Evolutionary conservation across 1,140 invertebrate genomes (phyloP), one percentile per base, ranked within the genome.

Genomic region (Monochamus saltuarius): DNA sequence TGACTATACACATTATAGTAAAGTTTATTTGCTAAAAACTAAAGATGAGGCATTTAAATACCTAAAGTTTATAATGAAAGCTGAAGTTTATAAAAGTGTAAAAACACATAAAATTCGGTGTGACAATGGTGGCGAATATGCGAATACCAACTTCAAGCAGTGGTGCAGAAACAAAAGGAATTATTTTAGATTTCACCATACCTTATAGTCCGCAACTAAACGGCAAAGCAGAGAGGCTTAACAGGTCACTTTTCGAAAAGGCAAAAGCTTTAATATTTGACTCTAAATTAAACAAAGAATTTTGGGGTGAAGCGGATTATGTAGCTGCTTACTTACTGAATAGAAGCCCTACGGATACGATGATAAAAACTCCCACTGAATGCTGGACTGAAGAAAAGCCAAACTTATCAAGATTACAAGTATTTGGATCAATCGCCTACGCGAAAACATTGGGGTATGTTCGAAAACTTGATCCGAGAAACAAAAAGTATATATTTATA

Each of bases 151-250:
- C 16, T 59, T 73, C 2, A 61, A 61, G 57, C 29, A 58, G 8
- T 71, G 60, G 37, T 65, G 46, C 36, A 45, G 59, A 66, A 17
- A 57, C 37, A 57, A 53, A n/a, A 43, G 70, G 68, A 42, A 69
- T 68, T 11, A 29, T 37, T 11, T 8, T 42, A 14, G 52, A 61
- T 42, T 50, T 59, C 38, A 69, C 66, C 10, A 51, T 67, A 8
- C 62, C 66, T 10, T 71, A 77, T 56, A 60, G 68, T 13, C 73
- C 78, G 54, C 64, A 76, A 56, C 55, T 70, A 53, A 80, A 80
- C 66, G 77, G 75, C 35, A 56, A 67, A 22, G 67, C 74, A 0
- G 76, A 80, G 62, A 59, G 78, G 19, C 56, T 70, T 11, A 79
- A 79, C 45, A 19, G 75, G 46, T 76, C 71, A 0, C 17, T 79